Base-by-base conservation (phyloP, 2,797 vertebrate species). In the Cryptoblepharus egeriae region DNA sequence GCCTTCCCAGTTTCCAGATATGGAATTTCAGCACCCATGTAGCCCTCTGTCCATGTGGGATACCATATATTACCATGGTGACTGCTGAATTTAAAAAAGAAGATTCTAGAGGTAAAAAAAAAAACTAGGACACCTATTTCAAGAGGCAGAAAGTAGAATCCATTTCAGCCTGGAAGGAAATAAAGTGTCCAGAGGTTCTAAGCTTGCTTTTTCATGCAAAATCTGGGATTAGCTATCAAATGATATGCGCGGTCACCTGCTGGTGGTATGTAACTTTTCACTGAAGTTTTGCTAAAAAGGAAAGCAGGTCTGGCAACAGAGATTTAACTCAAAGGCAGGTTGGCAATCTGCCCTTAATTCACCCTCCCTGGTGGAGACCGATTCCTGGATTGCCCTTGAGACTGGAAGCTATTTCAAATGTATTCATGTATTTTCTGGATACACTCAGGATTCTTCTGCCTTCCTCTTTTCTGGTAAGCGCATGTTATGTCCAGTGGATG, bases 11-110 rank as follows among this genome's bases (percentile, higher is more conserved):
- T 28, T 13, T 70, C 28, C 0, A 1, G 30, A 69, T 4, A 5
- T 0, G n/a, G 18, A n/a, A 6, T 3, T 0, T 0, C n/a, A 26
- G 55, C 60, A 73, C 58, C 77, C 0, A 4, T 79, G 55, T 26
- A 0, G 0, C 71, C 30, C 28, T 1, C 37, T 1, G 0, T 37
- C 2, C 39, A 55, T 32, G 32, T 0, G 0, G 0, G 13, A 12
- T 45, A 57, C 3, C 42, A 2, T 2, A 37, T 0, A 2, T 2
- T 15, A 2, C 49, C 15, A 1, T 0, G 2, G 61, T 0, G 0
- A 20, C 68, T 22, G 49, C 0, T 8, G n/a, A n/a, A 18, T 8
- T 32, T 30, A 75, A 32, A 30, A 30, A 2, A 55, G 32, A 22
- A 0, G 1, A 65, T 0, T 0, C 22, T 69, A 30, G 81, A 30